phyloP scores from a whole-genome alignment of 1,140 invertebrate genomes.

The Pseudachorutes palmiensis region DNA sequence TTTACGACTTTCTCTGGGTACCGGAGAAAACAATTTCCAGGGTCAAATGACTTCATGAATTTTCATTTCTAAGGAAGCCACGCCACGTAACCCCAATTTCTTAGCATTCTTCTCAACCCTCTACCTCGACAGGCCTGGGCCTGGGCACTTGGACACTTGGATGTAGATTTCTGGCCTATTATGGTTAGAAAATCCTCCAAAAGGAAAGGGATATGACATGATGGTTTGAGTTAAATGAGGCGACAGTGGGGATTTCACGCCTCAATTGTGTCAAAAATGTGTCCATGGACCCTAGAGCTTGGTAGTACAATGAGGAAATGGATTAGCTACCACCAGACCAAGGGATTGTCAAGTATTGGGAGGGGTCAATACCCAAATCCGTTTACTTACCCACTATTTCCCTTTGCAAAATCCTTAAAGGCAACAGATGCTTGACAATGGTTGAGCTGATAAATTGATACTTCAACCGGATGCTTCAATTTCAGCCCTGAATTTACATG shows the following conservation, averaged over 20 bases:
- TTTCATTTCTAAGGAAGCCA: too few species aligned
- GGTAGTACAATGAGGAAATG: background rate
- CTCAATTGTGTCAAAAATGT: slow-evolving; percentile 14
- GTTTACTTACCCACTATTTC: background rate
- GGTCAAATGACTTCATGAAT: background rate
- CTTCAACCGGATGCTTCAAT: slow-evolving; percentile 18
- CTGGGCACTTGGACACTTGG: too few species aligned
- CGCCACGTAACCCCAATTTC: too few species aligned
- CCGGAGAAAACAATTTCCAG: background rate
- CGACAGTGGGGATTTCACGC: slow-evolving; percentile 14
- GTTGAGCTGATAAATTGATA: slow-evolving; percentile 25
- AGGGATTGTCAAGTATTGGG: background rate
- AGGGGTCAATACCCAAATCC: background rate
- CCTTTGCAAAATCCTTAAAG: slow-evolving; percentile 1
- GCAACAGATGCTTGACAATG: slow-evolving; percentile 25
- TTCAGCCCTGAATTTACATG: background rate
- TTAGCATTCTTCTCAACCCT: too few species aligned
- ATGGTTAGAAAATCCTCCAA: background rate
- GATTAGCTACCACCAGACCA: background rate
- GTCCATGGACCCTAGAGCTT: background rate
- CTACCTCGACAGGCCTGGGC: too few species aligned
- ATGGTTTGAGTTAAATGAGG: slow-evolving; percentile 15
- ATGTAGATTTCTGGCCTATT: background rate
- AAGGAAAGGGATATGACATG: background rate
- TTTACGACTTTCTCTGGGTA: background rate